Base-by-base conservation (phyloP, 2,113 vertebrate genomes). In the Phrynocephalus versicolor region DNA sequence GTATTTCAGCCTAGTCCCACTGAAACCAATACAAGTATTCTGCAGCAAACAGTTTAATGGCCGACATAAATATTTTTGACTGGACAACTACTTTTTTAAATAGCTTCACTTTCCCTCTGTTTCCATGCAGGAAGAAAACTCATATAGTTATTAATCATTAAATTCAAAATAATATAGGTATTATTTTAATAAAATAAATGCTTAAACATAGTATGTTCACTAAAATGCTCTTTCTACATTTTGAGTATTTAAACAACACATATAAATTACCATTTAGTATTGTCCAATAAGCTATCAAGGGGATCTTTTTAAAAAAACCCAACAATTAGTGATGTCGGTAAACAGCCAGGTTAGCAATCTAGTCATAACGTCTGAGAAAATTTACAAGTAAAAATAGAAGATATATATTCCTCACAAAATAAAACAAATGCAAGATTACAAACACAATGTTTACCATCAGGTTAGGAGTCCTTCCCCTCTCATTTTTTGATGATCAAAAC, bases 271-370 rank as follows among this genome's bases (percentile, higher is more conserved):
- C 95, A 95, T 95, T 96, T 95, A 94, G 92, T 95, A 94, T 93
- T 92, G 88, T 94, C 94, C 94, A 96, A 92, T 95, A 95, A 90
- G 83, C 94, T 95, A 95, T 94, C 92, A 93, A 93, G 95, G 95
- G 93, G 95, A 94, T 88, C 89, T 92, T 94, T 95, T 94, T 95
- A 92, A 93, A 94, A 79, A 70, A 90, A 90, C 94, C 85, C 91
- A 90, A 95, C 94, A 94, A 71, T 37, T 62, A 95, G 94, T 93
- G 93, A 93, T 95, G 94, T 95, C 96, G 95, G 96, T 93, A 96
- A 97, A 95, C 94, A 95, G 95, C 96, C 96, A 94, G 95, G 79
- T 96, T 93, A 96, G 95, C 95, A 96, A 96, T 95, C 94, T 95
- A 93, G 89, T 94, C 96, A 96, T 92, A 96, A 93, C 92, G 93